Evolutionary conservation across 2,113 vertebrate genomes (phyloP), one percentile per base, ranked within the genome.

Genomic region (Camelus dromedarius): DNA sequence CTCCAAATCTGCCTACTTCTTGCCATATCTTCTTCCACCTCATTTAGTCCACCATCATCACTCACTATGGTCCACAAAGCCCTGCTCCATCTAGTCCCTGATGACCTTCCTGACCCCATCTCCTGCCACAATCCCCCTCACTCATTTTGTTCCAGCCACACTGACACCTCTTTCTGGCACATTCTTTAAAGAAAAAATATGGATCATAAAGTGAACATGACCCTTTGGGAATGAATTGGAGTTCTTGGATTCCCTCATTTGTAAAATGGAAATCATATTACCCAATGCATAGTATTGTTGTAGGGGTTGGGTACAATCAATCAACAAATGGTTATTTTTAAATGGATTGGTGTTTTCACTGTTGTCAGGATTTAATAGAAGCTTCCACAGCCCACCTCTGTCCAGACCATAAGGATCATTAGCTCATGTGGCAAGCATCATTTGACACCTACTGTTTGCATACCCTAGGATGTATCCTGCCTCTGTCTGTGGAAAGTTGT

Each of bases 261-360:
- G 30, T 73, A 92, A 93, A 95, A 76, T 46, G 26, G 77, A 91
- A 93, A 95, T 77, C 38, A 75, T 50, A 84, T 91, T 92, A 80
- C 91, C 79, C 12, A 60, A 24, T 18, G 70, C 73, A 87, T 58
- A 66, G 28, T 15, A 89, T 77, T 93, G 58, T 94, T 92, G 48
- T 87, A 72, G 70, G 30, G 50, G 32, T 58, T 94, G 46, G 35
- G 46, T 91, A 48, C 35, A 67, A 8, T 72, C 52, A 50, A 35
- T 60, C 52, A 91, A 69, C 54, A 67, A 35, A 54, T 64, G 46
- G 66, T 84, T 91, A 42, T 75, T 91, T 96, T 86, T 20, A 75
- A 96, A 72, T 86, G 28, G 24, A 72, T 75, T 87, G 66, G 56
- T 90, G 46, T 48, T 93, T 95, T 97, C 80, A 64, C 77, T 96